Evolutionary conservation across 92 coral and sea anemone species (phyloP).

Genomic region (Zoanthus sociatus): DNA sequence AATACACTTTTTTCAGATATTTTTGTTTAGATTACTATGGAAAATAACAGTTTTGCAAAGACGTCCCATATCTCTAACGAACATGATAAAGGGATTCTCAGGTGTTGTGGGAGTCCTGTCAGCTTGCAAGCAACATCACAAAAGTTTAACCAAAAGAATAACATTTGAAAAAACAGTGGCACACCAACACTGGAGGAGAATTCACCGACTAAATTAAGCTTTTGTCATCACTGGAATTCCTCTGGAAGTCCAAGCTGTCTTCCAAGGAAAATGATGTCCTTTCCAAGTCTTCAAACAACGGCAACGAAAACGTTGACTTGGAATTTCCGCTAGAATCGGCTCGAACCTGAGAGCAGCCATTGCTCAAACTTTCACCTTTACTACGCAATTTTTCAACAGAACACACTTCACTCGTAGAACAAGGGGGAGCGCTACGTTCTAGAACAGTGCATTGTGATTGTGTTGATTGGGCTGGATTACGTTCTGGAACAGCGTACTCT

Average conservation of each 20-base stretch:
- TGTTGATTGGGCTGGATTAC: neutral
- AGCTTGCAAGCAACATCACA: too few species aligned
- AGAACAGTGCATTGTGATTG: neutral
- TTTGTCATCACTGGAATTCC: neutral
- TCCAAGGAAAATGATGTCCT: constrained; percentile 38
- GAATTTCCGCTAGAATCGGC: neutral
- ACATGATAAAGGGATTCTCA: too few species aligned
- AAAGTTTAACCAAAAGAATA: too few species aligned
- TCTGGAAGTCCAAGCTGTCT: constrained; percentile 34
- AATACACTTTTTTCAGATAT: too few species aligned
- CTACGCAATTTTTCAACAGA: neutral
- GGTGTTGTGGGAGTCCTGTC: too few species aligned
- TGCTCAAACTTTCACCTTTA: neutral
- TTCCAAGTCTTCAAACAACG: constrained; percentile 42
- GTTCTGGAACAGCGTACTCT: neutral
- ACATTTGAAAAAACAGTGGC: too few species aligned
- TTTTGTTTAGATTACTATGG: too few species aligned
- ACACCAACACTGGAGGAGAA: too few species aligned
- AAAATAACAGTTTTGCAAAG: too few species aligned
- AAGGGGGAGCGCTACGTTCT: neutral
- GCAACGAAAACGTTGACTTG: constrained; percentile 2
- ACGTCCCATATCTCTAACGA: too few species aligned
- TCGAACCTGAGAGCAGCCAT: neutral
- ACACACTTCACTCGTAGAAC: neutral
- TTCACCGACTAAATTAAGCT: neutral